Evolutionary conservation across 1,140 invertebrate species (phyloP).

Genomic region (Drosophila nebulosa): DNA sequence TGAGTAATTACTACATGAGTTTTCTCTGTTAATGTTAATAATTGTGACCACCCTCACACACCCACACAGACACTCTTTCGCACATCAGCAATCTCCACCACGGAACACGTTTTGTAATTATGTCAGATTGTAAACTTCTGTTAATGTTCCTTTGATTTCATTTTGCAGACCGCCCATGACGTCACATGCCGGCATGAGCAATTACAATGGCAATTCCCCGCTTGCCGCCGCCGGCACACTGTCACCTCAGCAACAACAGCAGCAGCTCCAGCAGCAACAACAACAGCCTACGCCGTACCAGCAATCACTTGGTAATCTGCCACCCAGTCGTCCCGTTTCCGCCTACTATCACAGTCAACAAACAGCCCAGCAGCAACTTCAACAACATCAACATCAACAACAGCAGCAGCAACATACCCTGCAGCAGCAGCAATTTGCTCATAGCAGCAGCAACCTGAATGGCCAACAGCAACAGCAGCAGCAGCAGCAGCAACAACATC

Average conservation of each 20-base stretch:
- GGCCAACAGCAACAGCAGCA: conserved; percentile 51
- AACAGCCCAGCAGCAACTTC: conserved; percentile 54
- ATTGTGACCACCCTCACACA: conserved; percentile 8
- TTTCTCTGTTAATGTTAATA: conserved; percentile 32
- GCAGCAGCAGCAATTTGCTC: conserved; percentile 63
- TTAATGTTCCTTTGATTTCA: conserved; percentile 5
- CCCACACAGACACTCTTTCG: conserved; percentile 16
- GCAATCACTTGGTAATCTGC: conserved; percentile 48
- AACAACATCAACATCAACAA: conserved; percentile 55
- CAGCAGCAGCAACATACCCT: conserved; percentile 63
- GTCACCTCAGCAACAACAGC: conserved; percentile 59
- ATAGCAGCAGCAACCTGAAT: conserved; percentile 61
- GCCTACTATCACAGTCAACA: conserved; percentile 75
- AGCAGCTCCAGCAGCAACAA: conserved; percentile 48
- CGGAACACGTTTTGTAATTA: conserved; percentile 26
- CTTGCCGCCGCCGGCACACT: conserved; percentile 58
- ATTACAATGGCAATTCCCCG: conserved; percentile 78
- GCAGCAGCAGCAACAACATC: conserved; percentile 50
- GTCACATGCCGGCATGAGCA: conserved; percentile 74
- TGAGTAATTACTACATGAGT: conserved; percentile 52
- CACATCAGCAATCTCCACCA: neutral
- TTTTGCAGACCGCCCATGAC: conserved; percentile 51
- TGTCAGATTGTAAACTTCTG: neutral
- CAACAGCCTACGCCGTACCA: conserved; percentile 39
- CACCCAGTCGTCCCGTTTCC: conserved; percentile 68